Evolutionary conservation across 2,888 invertebrate genomes (phyloP), one percentile per base, ranked within the genome.

Genomic region (Meghimatium bilineatum): DNA sequence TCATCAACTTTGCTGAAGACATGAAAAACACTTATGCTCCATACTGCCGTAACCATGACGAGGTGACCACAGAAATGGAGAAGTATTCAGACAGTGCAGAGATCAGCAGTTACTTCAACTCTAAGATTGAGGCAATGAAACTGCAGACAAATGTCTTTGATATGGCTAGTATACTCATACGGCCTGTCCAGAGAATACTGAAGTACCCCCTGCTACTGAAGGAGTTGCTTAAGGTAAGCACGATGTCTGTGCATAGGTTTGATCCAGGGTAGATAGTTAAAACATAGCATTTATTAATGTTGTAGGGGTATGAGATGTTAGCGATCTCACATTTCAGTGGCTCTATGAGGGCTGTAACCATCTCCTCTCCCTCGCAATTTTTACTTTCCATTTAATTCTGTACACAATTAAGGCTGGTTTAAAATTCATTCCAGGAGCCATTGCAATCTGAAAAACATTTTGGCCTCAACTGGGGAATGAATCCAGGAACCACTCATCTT

Each of bases 151-250:
- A 92, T 74, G 91, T 92, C 66, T 95, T 95, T 90, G 95, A 95
- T 89, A 94, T 95, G 91, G 94, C 95, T 82, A 95, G 95, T 0
- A 93, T 95, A 86, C 92, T 95, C 23, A 95, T 95, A 85, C 95
- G 95, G 91, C 95, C 95, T 23, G 95, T 95, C 1, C 95, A 95
- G 91, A 93, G 95, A 88, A 95, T 95, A 86, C 93, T 95, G 26
- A 95, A 95, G 87, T 95, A 95, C 91, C 95, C 95, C 3, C 93
- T 95, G 23, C 94, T 95, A 86, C 92, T 95, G 71, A 94, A 95
- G 88, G 95, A 95, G 90, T 91, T 95, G 82, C 92, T 94, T 72
- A 95, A 95, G 94, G 95, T 95, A 91, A 91, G 86, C 10, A 3
- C 17, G 66, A 66, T 1, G 32, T 66, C 32, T 66, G 3, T 1